Base-by-base conservation (phyloP, 2,113 vertebrate species). In the Onychostoma macrolepis region DNA sequence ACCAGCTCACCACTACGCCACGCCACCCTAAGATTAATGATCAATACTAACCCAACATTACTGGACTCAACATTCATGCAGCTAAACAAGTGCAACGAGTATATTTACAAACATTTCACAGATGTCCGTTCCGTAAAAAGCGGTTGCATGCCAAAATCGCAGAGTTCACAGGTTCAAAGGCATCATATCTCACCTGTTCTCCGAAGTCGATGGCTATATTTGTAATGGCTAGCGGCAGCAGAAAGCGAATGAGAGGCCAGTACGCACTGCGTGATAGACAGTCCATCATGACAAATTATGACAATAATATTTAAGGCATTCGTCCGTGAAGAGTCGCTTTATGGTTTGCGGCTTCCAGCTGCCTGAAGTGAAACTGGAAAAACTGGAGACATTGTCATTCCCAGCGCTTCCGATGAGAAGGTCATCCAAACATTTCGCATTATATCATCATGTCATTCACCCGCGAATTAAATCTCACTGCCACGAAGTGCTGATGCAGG, bases 151-250 rank as follows among this genome's bases (percentile, higher is more conserved):
- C 30, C 43, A 77, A 50, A 77, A 77, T 50, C 28, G 5, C 26
- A 50, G 24, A 12, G 6, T 30, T 13, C 5, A 53, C 26, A 53
- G 36, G 33, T 80, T 61, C 12, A 26, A 41, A 24, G 17, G 36
- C 6, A 41, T 26, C 4, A 6, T 28, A 28, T 76, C 83, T 92
- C 93, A 95, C 98, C 98, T 99, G 98, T 91, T 99, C 98, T 77
- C 98, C 98, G 93, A 99, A 96, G 95, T 99, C 98, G 94, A 98
- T 98, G 93, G 98, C 98, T 85, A 99, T 95, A 86, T 98, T 99
- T 93, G 98, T 99, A 93, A 99, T 97, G 45, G 97, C 97, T 90
- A 99, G 90, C 82, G 98, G 98, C 91, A 99, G 96, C 92, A 99
- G 92, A 91, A 99, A 99, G 85, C 97, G 96, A 94, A 99, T 94